Conservation (phyloP, 2,797 vertebrate species). For the Melanotaenia trifasciata region DNA sequence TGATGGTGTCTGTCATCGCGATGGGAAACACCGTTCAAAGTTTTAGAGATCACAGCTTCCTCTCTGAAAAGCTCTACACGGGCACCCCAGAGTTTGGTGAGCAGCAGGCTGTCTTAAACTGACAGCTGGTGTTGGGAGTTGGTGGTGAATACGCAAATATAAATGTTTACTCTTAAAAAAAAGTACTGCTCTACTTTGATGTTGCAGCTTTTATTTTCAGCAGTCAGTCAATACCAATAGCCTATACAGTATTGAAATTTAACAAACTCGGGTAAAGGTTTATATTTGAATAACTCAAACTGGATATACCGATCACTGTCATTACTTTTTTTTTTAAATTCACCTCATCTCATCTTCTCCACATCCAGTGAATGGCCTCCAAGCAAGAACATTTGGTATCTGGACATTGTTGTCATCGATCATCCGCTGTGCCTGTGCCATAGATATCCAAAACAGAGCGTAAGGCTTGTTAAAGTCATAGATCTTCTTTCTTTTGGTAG, state of each 20-base stretch:
- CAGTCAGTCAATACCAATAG: no score
- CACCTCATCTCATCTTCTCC: background rate
- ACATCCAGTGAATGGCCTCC: slow-evolving; percentile 92
- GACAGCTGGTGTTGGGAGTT: no score
- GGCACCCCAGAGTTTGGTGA: slow-evolving; percentile 90
- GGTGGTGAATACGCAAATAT: no score
- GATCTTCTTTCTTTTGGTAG: slow-evolving; percentile 9
- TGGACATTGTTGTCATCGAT: slow-evolving; percentile 95
- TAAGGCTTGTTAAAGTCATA: slow-evolving; percentile 68
- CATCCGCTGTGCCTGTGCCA: slow-evolving; percentile 93
- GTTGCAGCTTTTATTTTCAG: no score
- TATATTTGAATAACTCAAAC: background rate
- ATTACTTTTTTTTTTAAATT: background rate
- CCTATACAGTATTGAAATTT: no score
- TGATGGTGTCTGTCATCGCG: slow-evolving; percentile 94
- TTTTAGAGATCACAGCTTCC: slow-evolving; percentile 94
- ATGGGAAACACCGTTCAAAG: slow-evolving; percentile 94
- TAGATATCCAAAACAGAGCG: slow-evolving; percentile 95
- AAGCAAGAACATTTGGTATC: slow-evolving; percentile 95
- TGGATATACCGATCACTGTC: background rate
- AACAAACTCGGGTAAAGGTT: background rate
- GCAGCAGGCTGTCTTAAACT: slow-evolving; percentile 38
- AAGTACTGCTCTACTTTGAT: no score
- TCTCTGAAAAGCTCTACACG: slow-evolving; percentile 96
- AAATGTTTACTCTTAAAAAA: no score